Conservation (phyloP, 2,797 vertebrate genomes). For the Siniperca obscura region DNA sequence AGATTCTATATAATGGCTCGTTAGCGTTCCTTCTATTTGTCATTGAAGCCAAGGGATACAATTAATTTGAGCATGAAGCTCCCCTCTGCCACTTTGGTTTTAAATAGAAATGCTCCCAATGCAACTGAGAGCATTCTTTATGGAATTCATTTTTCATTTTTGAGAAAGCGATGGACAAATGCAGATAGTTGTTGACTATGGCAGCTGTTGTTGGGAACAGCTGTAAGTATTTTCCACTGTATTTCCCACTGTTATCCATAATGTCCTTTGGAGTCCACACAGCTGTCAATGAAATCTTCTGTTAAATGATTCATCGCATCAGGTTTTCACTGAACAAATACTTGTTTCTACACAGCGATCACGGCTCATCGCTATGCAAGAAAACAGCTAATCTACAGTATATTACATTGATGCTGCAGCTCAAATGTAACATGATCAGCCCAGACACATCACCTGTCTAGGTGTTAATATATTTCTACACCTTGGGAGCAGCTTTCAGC, state of each 20-base stretch:
- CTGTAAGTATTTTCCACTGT: conserved; percentile 22
- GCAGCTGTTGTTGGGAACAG: conserved; percentile 25
- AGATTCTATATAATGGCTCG: conserved; percentile 13
- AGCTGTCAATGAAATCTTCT: conserved; percentile 38
- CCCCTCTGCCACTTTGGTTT: conserved; percentile 29
- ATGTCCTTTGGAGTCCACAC: conserved; percentile 15
- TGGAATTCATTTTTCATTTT: conserved; percentile 39
- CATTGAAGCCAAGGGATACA: conserved; percentile 35
- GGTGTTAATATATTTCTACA: conserved; percentile 17
- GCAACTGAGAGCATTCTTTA: conserved; percentile 30
- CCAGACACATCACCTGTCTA: conserved; percentile 15
- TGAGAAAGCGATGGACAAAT: conserved; percentile 25
- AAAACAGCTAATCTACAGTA: conserved; percentile 21
- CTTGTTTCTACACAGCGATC: background rate
- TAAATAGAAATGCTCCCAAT: conserved; percentile 38
- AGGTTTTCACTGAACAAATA: conserved; percentile 8
- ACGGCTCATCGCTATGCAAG: conserved; percentile 2
- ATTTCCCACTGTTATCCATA: conserved; percentile 14
- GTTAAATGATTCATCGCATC: conserved; percentile 37
- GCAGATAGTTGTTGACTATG: background rate
- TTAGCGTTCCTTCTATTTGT: conserved; percentile 39
- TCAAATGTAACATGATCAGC: conserved; percentile 6
- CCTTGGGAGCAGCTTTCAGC: conserved; percentile 21
- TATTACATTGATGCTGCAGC: conserved; percentile 24
- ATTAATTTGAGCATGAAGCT: conserved; percentile 46